Evolutionary conservation across 2,797 vertebrate species (phyloP).

Genomic region (Myioborus melanocephalus): DNA sequence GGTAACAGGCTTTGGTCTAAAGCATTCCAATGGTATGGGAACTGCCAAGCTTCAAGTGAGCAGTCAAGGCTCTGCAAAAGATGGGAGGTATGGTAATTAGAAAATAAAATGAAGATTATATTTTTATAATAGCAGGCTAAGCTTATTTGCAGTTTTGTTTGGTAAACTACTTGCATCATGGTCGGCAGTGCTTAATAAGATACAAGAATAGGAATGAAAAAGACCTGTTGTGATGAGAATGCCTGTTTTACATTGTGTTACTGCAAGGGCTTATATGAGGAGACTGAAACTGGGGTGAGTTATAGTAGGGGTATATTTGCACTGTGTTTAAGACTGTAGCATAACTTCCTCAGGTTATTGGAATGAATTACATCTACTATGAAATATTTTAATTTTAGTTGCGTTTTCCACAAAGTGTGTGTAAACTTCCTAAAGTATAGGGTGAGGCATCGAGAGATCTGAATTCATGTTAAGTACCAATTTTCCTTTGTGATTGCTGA

Average conservation of each 20-base stretch:
- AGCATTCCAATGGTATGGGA: not conserved
- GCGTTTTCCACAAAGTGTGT: not conserved
- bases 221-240: not conserved
- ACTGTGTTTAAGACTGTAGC: not conserved
- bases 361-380: not conserved
- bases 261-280: not conserved
- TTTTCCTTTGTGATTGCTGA: not conserved
- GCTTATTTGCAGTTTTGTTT: not conserved
- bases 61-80: not conserved
- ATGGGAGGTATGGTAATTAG: not conserved
- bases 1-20: not conserved
- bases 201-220: not conserved
- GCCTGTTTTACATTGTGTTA: not conserved
- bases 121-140: not conserved
- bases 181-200: not conserved
- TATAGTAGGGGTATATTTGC: not conserved
- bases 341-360: not conserved
- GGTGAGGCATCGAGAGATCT: not conserved
- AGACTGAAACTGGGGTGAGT: not conserved
- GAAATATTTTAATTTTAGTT: not conserved
- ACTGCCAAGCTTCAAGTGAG: not conserved
- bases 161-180: not conserved
- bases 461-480: not conserved
- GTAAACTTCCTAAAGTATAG: not conserved
- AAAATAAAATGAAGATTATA: not conserved